Conservation (phyloP, 64 coral and sea anemone genomes). For the Stichodactyla mertensii region DNA sequence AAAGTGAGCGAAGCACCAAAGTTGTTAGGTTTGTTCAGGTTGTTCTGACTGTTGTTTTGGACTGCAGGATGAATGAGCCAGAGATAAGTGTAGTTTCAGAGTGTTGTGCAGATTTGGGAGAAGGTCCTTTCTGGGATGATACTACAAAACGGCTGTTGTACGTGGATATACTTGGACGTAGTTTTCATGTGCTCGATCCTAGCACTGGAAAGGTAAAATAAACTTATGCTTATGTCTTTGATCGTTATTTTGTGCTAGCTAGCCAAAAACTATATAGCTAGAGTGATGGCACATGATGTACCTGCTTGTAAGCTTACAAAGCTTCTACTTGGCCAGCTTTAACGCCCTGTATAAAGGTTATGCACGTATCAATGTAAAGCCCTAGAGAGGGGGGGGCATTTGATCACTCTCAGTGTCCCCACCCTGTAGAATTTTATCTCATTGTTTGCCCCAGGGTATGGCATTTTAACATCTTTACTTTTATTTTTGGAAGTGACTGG, state of each 20-base stretch:
- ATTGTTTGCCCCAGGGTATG: too few relatives aligned
- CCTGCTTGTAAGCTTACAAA: too few relatives aligned
- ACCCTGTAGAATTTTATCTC: too few relatives aligned
- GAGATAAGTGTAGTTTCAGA: slow-evolving; percentile 5
- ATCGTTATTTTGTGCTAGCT: background rate
- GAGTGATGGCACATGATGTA: too few relatives aligned
- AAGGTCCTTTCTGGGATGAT: slow-evolving; percentile 20
- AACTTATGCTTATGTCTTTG: background rate
- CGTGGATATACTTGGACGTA: slow-evolving; percentile 1
- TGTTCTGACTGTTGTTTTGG: background rate
- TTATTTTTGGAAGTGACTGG: too few relatives aligned
- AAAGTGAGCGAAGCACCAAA: background rate
- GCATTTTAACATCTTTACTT: too few relatives aligned
- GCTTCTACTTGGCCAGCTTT: too few relatives aligned
- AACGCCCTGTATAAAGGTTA: too few relatives aligned
- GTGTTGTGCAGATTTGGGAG: slow-evolving; percentile 12
- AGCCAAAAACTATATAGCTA: background rate
- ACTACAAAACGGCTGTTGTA: background rate
- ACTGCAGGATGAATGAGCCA: background rate
- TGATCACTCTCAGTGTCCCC: too few relatives aligned
- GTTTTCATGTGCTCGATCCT: background rate
- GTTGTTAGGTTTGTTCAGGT: background rate
- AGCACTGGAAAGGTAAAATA: slow-evolving; percentile 8
- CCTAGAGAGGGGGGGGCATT: too few relatives aligned
- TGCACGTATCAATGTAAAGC: too few relatives aligned